Conservation (phyloP, 92 coral and sea anemone species). For the Meandrina meandrites region DNA sequence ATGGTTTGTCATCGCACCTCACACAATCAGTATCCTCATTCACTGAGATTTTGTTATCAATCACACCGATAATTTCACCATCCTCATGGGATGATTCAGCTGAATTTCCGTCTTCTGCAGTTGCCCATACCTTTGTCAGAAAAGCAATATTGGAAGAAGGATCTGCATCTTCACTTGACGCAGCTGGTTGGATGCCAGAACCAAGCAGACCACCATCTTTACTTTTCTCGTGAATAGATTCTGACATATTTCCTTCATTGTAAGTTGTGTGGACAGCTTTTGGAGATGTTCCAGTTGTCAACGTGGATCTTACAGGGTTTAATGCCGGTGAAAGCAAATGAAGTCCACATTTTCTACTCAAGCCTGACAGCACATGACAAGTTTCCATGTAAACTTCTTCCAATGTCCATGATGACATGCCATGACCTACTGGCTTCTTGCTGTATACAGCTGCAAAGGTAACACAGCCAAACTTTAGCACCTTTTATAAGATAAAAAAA, state of each 20-base stretch:
- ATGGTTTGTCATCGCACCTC: not conserved
- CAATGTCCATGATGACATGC: constrained; percentile 88
- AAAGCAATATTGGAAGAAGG: not conserved
- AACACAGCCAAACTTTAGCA: not conserved
- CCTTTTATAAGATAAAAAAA: not conserved
- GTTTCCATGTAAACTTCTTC: constrained; percentile 99
- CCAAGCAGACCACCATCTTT: not conserved
- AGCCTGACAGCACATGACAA: constrained; percentile 87
- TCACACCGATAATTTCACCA: not conserved
- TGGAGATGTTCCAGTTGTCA: not conserved
- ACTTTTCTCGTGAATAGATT: not conserved
- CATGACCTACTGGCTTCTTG: constrained; percentile 81
- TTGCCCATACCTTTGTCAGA: not conserved
- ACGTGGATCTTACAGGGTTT: not conserved
- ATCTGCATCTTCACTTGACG: not conserved
- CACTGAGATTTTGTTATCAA: not conserved
- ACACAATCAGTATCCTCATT: not conserved
- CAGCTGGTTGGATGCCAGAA: not conserved
- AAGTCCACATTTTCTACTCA: constrained; percentile 88
- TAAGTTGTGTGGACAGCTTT: not conserved
- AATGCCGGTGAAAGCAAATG: constrained; percentile 80
- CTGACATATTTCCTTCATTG: not conserved
- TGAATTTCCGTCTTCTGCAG: not conserved
- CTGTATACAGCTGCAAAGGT: constrained; percentile 67
- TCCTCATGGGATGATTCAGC: not conserved